Percentiles rank a stretch among this genome's conserved stretches.
These are phyloP conservation scores for Sebastolobus altivelis DNA, from an alignment of 2,797 vertebrate species.

Conservation along the genomic window DNA sequence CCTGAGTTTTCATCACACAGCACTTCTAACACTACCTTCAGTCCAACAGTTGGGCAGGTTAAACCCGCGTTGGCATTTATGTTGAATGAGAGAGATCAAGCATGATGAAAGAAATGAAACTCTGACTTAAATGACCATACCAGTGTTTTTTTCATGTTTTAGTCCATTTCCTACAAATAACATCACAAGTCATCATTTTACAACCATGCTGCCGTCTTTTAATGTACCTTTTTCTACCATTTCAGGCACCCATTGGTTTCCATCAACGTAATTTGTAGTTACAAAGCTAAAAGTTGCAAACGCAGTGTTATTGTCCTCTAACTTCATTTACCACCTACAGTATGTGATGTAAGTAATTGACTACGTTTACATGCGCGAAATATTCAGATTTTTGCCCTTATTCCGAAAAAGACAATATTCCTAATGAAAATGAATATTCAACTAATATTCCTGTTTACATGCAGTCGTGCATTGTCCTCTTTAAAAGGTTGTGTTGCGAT, in stretches of 20 bases:
- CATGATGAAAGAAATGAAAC: background rate
- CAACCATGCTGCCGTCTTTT: background rate
- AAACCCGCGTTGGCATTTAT: background rate
- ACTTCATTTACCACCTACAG: constrained; percentile 7
- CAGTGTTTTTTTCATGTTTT: background rate
- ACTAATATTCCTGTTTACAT: too few relatives aligned
- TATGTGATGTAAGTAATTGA: background rate
- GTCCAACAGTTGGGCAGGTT: constrained; percentile 20
- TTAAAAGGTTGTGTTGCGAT: too few relatives aligned
- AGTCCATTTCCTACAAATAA: background rate
- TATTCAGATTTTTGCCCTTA: too few relatives aligned
- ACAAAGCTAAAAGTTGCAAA: background rate
- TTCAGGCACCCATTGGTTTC: background rate
- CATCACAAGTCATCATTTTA: background rate
- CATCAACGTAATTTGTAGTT: background rate
- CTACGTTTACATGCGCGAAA: too few relatives aligned
- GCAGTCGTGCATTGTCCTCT: too few relatives aligned
- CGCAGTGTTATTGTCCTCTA: background rate
- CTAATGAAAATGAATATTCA: too few relatives aligned
- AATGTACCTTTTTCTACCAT: background rate
- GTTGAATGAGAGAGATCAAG: background rate
- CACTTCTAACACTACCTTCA: constrained; percentile 26
- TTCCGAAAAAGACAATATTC: too few relatives aligned
- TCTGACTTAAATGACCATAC: background rate
- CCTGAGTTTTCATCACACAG: constrained; percentile 50